Conservation (phyloP, 2,113 vertebrate species). For the Gadus macrocephalus region DNA sequence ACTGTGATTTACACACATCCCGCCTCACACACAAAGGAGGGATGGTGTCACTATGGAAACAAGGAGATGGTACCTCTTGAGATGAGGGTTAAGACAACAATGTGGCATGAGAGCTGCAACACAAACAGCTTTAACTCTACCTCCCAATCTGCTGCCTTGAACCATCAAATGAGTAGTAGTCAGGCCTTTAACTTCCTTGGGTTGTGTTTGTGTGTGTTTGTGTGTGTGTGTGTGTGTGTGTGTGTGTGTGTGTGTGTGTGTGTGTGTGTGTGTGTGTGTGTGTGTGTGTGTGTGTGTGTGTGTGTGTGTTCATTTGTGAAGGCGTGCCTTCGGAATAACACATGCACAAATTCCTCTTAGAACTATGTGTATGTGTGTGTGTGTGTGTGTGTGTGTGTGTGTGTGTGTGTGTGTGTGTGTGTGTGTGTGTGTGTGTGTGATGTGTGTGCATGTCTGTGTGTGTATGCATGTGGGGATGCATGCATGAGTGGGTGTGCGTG, state of each 20-base stretch:
- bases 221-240: too few species aligned
- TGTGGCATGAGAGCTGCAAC: slow-evolving; percentile 58
- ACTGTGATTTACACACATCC: slow-evolving; percentile 56
- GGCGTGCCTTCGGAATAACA: background rate
- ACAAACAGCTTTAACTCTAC: slow-evolving; percentile 49
- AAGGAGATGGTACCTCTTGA: slow-evolving; percentile 78
- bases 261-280: too few species aligned
- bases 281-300: too few species aligned
- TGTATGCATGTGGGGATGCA: slow-evolving; percentile 5
- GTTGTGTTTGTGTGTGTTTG: too few species aligned
- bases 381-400: slow-evolving; percentile 8
- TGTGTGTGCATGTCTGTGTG: slow-evolving; percentile 5
- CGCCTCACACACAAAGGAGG: slow-evolving; percentile 66
- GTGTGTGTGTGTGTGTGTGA: slow-evolving; percentile 17
- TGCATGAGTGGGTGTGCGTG: background rate
- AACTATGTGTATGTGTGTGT: slow-evolving; percentile 4
- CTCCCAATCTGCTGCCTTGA: slow-evolving; percentile 18
- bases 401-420: slow-evolving; percentile 1
- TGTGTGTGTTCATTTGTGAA: background rate
- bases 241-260: too few species aligned
- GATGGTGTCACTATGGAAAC: slow-evolving; percentile 82
- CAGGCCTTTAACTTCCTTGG: too few species aligned
- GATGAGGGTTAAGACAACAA: slow-evolving; percentile 73
- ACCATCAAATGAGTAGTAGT: background rate
- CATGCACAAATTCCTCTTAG: background rate